Evolutionary conservation across 1,140 invertebrate genomes (phyloP).

Genomic region (Epicauta chinensis): DNA sequence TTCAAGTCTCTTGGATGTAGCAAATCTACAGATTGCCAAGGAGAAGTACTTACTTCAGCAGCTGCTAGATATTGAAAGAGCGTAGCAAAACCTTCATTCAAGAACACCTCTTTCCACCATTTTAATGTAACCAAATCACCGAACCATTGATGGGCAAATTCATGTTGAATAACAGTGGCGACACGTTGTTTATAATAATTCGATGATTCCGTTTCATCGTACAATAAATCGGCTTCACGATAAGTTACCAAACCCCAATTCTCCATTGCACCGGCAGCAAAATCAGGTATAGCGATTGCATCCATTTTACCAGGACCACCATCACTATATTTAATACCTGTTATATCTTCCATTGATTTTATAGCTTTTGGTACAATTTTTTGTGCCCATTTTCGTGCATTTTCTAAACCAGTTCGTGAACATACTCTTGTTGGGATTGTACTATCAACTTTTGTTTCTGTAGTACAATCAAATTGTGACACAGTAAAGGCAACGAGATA

Average conservation of each 20-base stretch:
- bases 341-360: conserved; percentile 42
- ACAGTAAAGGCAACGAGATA: conserved; percentile 69
- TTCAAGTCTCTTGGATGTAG: too few species aligned
- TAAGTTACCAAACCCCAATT: conserved; percentile 91
- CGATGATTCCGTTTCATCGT: conserved; percentile 44
- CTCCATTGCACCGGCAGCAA: conserved; percentile 87
- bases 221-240: conserved; percentile 57
- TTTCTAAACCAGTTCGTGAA: conserved; percentile 58
- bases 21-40: too few species aligned
- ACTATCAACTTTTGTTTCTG: background rate
- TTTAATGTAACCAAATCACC: conserved; percentile 59
- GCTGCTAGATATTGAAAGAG: conserved; percentile 42
- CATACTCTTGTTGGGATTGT: conserved; percentile 49
- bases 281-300: conserved; percentile 67
- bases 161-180: conserved; percentile 52
- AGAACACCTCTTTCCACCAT: conserved; percentile 48
- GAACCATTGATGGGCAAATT: conserved; percentile 64
- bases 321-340: conserved; percentile 42
- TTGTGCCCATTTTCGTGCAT: conserved; percentile 55
- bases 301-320: conserved; percentile 43
- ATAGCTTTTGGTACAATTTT: conserved; percentile 45
- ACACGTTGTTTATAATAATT: conserved; percentile 45
- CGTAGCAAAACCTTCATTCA: conserved; percentile 49
- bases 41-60: conserved; percentile 24
- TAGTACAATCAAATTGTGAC: conserved; percentile 16